phyloP scores from a whole-genome alignment of 2,113 vertebrate species.

The Phainopepla nitens region DNA sequence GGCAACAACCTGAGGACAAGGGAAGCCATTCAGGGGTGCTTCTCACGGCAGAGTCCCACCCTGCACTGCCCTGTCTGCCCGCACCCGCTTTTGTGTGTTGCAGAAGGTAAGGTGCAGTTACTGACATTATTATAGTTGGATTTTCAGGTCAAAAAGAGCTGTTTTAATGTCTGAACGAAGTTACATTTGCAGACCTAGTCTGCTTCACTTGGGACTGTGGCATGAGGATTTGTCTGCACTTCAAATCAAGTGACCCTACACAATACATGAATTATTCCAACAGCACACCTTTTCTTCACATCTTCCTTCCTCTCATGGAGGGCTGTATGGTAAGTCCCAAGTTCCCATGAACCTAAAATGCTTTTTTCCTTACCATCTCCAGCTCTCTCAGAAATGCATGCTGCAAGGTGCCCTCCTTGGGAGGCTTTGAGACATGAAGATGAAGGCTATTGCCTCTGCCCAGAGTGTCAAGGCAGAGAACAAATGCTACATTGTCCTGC shows the following conservation, averaged over 20 bases:
- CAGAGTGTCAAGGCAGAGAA: conserved; percentile 93
- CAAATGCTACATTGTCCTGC: conserved; percentile 98
- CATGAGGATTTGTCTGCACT: neutral
- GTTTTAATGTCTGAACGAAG: neutral
- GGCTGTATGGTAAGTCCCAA: neutral
- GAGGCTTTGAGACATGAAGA: conserved; percentile 95
- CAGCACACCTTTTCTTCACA: neutral
- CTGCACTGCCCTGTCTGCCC: neutral
- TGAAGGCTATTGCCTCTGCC: conserved; percentile 85
- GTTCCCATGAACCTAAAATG: neutral
- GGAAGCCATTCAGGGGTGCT: neutral
- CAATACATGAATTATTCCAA: neutral
- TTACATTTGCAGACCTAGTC: neutral
- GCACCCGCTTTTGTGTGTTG: neutral
- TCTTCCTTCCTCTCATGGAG: neutral
- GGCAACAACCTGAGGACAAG: conserved; percentile 73
- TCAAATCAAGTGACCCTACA: neutral
- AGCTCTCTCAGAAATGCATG: conserved; percentile 87
- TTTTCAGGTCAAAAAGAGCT: neutral
- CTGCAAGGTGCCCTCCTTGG: conserved; percentile 91
- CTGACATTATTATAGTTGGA: neutral
- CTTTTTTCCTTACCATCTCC: conserved; percentile 76
- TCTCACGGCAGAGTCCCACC: neutral
- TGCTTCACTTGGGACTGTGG: neutral
- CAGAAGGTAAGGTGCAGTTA: neutral